Evolutionary conservation across 2,797 vertebrate species (phyloP).

Genomic region (Erethizon dorsatum): DNA sequence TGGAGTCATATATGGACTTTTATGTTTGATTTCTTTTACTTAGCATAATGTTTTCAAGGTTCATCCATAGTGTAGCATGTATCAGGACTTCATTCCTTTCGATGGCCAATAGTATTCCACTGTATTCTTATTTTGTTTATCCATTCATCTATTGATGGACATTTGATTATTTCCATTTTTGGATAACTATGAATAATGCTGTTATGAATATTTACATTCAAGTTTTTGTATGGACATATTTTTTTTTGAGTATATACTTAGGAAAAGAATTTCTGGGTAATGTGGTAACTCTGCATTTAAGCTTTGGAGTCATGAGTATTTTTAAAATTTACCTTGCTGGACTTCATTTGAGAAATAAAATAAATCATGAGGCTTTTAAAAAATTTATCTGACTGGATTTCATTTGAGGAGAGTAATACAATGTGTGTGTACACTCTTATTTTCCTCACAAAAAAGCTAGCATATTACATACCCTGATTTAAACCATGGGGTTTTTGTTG

Average conservation of each 20-base stretch:
- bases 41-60: conserved; percentile 41
- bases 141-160: not conserved
- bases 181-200: not conserved
- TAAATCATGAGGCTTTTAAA: not conserved
- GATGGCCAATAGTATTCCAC: not conserved
- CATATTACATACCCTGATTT: not conserved
- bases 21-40: conserved; percentile 34
- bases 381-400: not conserved
- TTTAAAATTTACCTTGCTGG: not conserved
- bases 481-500: not conserved
- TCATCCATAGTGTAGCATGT: not conserved
- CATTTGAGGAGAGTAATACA: not conserved
- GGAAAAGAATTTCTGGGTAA: conserved; percentile 15
- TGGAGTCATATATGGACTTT: not conserved
- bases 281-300: conserved; percentile 30
- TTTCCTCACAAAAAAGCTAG: not conserved
- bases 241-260: not conserved
- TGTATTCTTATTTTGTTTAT: not conserved
- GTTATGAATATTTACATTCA: not conserved
- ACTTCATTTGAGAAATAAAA: conserved; percentile 1
- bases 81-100: not conserved
- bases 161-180: conserved; percentile 20
- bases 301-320: not conserved
- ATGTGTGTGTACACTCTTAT: not conserved
- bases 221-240: not conserved